These are phyloP conservation scores for Apogon talboti DNA, from an alignment of 2,797 vertebrate species.

Conservation along the genomic window DNA sequence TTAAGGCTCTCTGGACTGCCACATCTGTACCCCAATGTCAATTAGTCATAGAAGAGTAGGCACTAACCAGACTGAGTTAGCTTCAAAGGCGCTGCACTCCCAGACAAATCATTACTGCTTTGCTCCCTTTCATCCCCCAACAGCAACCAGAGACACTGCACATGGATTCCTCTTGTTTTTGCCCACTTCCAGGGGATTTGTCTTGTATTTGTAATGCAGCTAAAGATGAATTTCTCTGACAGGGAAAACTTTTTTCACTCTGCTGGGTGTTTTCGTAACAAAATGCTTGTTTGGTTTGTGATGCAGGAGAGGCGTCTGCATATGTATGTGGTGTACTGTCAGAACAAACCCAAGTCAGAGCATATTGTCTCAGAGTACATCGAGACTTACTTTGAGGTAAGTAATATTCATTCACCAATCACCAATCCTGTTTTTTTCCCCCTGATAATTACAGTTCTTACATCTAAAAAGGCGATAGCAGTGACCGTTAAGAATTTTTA, in stretches of 20 bases:
- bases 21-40: conserved; percentile 58
- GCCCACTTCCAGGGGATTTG: conserved; percentile 30
- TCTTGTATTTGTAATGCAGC: conserved; percentile 21
- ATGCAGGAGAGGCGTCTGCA: conserved; percentile 95
- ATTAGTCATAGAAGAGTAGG: conserved; percentile 67
- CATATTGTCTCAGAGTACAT: conserved; percentile 99
- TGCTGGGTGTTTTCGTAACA: conserved; percentile 21
- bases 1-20: conserved; percentile 50
- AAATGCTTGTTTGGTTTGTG: conserved; percentile 30
- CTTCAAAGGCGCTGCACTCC: conserved; percentile 56
- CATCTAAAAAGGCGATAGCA: too few species aligned
- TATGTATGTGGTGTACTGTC: conserved; percentile 99
- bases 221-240: conserved; percentile 15
- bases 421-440: too few species aligned
- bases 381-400: conserved; percentile 98
- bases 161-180: conserved; percentile 13
- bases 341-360: conserved; percentile 99
- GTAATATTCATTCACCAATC: conserved; percentile 44
- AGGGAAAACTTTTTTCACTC: background rate
- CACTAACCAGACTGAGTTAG: conserved; percentile 42
- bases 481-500: too few species aligned
- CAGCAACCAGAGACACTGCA: conserved; percentile 26
- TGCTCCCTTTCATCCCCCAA: conserved; percentile 43
- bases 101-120: conserved; percentile 43
- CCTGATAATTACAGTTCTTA: too few species aligned